Evolutionary conservation across 2,888 invertebrate species (phyloP).

Genomic region (Phorcus lineatus): DNA sequence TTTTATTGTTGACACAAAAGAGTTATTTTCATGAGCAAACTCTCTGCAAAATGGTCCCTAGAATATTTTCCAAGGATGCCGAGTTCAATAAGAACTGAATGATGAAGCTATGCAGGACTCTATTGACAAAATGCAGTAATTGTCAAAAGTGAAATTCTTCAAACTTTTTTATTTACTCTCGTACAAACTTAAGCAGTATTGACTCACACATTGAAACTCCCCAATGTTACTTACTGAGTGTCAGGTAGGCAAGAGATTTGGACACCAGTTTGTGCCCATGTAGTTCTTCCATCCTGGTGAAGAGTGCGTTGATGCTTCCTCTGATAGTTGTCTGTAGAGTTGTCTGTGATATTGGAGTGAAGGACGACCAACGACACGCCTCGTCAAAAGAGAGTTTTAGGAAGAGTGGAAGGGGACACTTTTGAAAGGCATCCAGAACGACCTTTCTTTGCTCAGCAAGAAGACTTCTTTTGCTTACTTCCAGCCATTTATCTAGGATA

Average conservation of each 20-base stretch:
- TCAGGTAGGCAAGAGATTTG: conserved; percentile 58
- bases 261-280: conserved; percentile 57
- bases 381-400: conserved; percentile 58
- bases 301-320: conserved; percentile 44
- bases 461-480: conserved; percentile 37
- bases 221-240: conserved; percentile 39
- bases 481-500: conserved; percentile 51
- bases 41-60: too few relatives aligned
- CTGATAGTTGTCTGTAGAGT: conserved; percentile 43
- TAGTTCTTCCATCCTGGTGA: conserved; percentile 46
- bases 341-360: conserved; percentile 32
- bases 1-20: too few relatives aligned
- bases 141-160: too few relatives aligned
- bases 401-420: conserved; percentile 53
- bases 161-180: too few relatives aligned
- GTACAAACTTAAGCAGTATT: too few relatives aligned
- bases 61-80: too few relatives aligned
- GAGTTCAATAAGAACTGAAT: too few relatives aligned
- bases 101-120: too few relatives aligned
- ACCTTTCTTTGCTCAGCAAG: conserved; percentile 39
- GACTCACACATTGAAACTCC: too few relatives aligned
- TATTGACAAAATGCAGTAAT: too few relatives aligned
- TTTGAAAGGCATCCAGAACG: conserved; percentile 38
- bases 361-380: conserved; percentile 56
- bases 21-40: too few relatives aligned